A percentile compares a stretch with the other conserved stretches of the same genome.
Evolutionary conservation across 2,113 vertebrate genomes (phyloP).

Genomic region (Microtus richardsoni): DNA sequence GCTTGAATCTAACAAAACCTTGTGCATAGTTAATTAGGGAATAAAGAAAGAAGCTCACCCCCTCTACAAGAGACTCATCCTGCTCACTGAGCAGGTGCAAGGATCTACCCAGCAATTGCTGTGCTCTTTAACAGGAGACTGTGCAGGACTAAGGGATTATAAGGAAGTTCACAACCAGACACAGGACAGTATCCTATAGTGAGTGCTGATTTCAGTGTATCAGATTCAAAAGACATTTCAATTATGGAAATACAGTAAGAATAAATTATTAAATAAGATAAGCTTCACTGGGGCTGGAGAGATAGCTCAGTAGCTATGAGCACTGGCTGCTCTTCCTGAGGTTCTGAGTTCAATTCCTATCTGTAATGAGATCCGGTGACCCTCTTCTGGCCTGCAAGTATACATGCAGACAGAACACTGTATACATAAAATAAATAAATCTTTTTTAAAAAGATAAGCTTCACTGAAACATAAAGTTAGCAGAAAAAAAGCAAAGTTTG

Average conservation of each 20-base stretch:
- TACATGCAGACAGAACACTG: too few species aligned
- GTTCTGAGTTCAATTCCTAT: too few species aligned
- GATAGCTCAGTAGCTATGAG: too few species aligned
- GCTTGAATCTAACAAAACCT: background rate
- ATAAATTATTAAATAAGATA: background rate
- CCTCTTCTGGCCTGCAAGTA: too few species aligned
- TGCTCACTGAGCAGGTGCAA: background rate
- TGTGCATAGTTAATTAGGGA: background rate
- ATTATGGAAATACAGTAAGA: background rate
- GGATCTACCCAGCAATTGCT: background rate
- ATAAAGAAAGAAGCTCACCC: background rate
- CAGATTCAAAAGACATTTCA: background rate
- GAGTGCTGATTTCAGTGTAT: background rate
- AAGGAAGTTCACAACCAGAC: background rate
- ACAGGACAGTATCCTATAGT: background rate
- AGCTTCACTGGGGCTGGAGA: background rate
- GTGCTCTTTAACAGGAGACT: background rate
- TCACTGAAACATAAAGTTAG: conserved; percentile 9
- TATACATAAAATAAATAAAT: too few species aligned
- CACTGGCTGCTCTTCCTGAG: too few species aligned
- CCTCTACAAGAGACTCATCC: background rate
- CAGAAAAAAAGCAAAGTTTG: background rate
- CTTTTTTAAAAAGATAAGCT: background rate
- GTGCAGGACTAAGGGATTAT: background rate
- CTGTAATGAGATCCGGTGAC: too few species aligned